phyloP scores from a whole-genome alignment of 2,797 vertebrate species.

The Uromys caudimaculatus region DNA sequence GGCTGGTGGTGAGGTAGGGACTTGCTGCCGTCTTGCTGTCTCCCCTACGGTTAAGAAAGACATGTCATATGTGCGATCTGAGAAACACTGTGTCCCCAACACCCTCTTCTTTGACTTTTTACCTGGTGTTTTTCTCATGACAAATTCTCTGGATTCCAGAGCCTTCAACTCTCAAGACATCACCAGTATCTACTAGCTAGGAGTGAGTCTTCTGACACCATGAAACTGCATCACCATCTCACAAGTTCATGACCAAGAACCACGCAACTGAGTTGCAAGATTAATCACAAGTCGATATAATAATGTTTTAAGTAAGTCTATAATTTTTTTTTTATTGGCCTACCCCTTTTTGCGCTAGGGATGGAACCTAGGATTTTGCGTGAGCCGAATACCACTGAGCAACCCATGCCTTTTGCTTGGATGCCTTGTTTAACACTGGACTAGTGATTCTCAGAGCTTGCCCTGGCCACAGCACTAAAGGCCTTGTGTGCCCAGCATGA shows the following conservation, averaged over 20 bases:
- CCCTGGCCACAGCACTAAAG: neutral
- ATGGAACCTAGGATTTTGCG: neutral
- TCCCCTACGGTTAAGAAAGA: conserved; percentile 88
- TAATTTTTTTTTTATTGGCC: neutral
- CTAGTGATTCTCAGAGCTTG: neutral
- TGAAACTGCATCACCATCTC: neutral
- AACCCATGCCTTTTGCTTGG: neutral
- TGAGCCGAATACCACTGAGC: neutral
- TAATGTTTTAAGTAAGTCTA: neutral
- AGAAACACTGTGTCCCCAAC: neutral
- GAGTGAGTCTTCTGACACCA: neutral
- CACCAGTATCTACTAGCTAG: neutral
- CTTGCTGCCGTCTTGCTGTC: conserved; percentile 88
- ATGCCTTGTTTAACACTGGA: neutral
- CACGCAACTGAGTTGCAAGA: neutral
- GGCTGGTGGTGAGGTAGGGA: conserved; percentile 90
- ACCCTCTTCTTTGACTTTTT: neutral
- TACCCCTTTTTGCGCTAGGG: neutral
- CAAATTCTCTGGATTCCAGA: neutral
- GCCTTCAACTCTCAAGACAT: neutral
- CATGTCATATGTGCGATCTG: neutral
- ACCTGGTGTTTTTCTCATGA: neutral
- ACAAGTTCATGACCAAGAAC: neutral
- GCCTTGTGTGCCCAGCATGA: neutral
- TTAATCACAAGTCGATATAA: neutral